Evolutionary conservation across 2,797 vertebrate genomes (phyloP).

Genomic region (Phrynocephalus vlangalii): DNA sequence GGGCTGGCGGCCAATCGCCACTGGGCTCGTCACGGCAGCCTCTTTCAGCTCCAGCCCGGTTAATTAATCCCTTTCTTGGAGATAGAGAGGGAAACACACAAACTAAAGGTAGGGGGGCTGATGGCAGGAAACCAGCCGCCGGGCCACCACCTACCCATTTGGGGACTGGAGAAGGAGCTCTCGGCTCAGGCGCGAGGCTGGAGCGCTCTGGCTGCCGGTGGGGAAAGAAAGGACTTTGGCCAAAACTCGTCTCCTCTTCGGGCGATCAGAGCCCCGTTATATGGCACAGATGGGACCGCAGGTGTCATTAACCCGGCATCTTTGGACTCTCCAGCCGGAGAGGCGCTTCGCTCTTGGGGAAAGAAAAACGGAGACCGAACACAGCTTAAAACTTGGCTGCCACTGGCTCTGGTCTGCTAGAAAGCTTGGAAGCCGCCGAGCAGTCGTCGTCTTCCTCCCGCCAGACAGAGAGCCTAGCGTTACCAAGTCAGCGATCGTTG

Average conservation of each 20-base stretch:
- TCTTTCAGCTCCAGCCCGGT: conserved; percentile 86
- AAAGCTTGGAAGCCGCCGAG: conserved; percentile 41
- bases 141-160: conserved; percentile 72
- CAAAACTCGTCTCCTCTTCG: conserved; percentile 43
- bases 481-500: background rate
- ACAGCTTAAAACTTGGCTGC: conserved; percentile 52
- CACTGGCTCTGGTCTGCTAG: conserved; percentile 39
- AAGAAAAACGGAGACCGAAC: conserved; percentile 32
- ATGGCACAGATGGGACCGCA: conserved; percentile 68
- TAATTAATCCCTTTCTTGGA: conserved; percentile 86
- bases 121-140: conserved; percentile 71
- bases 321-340: conserved; percentile 51
- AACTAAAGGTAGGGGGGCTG: conserved; percentile 80
- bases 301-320: conserved; percentile 65
- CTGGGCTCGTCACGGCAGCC: conserved; percentile 89
- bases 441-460: conserved; percentile 49
- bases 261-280: conserved; percentile 49
- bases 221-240: conserved; percentile 67
- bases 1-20: conserved; percentile 91
- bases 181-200: conserved; percentile 39
- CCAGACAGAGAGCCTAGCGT: background rate
- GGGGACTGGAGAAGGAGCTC: conserved; percentile 72
- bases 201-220: conserved; percentile 43
- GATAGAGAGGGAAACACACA: conserved; percentile 74
- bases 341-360: conserved; percentile 36